phyloP scores from a whole-genome alignment of 2,888 invertebrate genomes.

The Tetragonisca angustula region DNA sequence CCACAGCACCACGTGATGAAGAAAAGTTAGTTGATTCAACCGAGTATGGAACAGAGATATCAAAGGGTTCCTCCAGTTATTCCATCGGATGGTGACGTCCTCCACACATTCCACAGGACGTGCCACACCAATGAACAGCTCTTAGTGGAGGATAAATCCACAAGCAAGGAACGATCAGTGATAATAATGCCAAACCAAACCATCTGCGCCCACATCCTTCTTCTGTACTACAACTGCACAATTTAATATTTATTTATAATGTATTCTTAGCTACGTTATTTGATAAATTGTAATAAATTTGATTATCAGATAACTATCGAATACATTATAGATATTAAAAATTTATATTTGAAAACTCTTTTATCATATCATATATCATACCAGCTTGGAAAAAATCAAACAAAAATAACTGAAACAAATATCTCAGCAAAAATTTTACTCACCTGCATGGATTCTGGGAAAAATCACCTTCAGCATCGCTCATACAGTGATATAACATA shows the following conservation, averaged over 20 bases:
- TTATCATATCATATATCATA: not conserved
- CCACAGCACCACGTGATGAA: constrained; percentile 71
- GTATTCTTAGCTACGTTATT: constrained; percentile 19
- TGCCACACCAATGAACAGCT: constrained; percentile 93
- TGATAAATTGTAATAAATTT: constrained; percentile 1
- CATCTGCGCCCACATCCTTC: constrained; percentile 92
- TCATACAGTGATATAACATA: constrained; percentile 96
- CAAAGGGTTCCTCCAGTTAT: constrained; percentile 83
- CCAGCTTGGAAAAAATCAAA: not conserved
- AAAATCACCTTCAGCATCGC: constrained; percentile 95
- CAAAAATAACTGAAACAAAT: constrained; percentile 1
- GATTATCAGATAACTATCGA: constrained; percentile 9
- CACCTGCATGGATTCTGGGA: constrained; percentile 92
- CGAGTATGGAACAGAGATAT: constrained; percentile 81
- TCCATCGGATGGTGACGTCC: constrained; percentile 88
- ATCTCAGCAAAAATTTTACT: constrained; percentile 27
- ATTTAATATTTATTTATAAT: constrained; percentile 54
- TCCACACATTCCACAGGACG: constrained; percentile 92
- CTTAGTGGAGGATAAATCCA: constrained; percentile 96
- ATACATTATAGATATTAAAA: constrained; percentile 37
- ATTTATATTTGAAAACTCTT: constrained; percentile 11
- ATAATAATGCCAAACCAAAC: constrained; percentile 93
- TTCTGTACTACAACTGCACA: constrained; percentile 84
- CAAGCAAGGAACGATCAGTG: constrained; percentile 95
- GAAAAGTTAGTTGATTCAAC: constrained; percentile 66